phyloP scores from a whole-genome alignment of 2,113 vertebrate species.

The Spilogale gracilis region DNA sequence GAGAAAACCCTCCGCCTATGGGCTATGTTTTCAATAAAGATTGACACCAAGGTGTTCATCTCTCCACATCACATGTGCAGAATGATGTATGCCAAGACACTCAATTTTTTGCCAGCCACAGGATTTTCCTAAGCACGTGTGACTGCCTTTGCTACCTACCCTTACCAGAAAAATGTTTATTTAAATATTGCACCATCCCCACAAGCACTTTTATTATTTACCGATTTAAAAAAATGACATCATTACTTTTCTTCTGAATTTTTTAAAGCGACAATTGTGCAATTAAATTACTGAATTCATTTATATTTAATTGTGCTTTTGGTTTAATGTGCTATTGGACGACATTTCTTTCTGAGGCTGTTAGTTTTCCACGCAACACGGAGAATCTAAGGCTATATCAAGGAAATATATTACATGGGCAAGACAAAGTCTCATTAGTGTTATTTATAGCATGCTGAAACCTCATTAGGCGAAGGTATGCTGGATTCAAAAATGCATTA shows the following conservation, averaged over 20 bases:
- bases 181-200: constrained; percentile 88
- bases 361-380: constrained; percentile 88
- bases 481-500: constrained; percentile 91
- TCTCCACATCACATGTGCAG: background rate
- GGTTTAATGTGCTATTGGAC: constrained; percentile 88
- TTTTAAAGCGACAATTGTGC: constrained; percentile 86
- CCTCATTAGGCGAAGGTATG: constrained; percentile 92
- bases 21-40: background rate
- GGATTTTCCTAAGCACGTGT: constrained; percentile 74
- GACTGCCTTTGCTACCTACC: constrained; percentile 74
- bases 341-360: constrained; percentile 87
- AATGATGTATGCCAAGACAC: background rate
- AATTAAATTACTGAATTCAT: constrained; percentile 91
- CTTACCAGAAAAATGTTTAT: constrained; percentile 86
- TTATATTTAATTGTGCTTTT: constrained; percentile 92
- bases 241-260: constrained; percentile 89
- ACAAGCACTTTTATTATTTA: constrained; percentile 90
- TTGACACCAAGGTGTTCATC: background rate
- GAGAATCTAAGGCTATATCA: constrained; percentile 92
- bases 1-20: constrained; percentile 23
- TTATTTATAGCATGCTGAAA: constrained; percentile 92
- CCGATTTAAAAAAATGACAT: constrained; percentile 88
- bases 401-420: constrained; percentile 90
- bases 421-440: constrained; percentile 92
- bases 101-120: background rate